A percentile compares a stretch with the other conserved stretches of the same genome.
These are phyloP conservation scores for Trypoxylus dichotomus DNA, from an alignment of 1,140 invertebrate genomes.

Conservation along the genomic window DNA sequence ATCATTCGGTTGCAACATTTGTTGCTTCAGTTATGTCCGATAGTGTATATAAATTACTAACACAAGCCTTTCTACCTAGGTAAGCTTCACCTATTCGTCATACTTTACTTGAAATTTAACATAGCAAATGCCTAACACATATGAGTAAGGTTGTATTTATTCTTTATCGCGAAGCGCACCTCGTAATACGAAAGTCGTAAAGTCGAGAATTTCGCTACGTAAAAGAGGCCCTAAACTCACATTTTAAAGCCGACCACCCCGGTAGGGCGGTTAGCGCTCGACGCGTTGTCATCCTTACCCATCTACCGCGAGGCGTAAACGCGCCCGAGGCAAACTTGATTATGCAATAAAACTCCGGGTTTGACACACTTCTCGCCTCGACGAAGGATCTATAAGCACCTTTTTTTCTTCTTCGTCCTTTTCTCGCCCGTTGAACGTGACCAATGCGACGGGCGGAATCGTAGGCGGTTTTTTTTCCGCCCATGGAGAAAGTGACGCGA, in stretches of 20 bases:
- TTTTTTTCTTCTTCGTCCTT: neutral
- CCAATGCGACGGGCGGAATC: too few species aligned
- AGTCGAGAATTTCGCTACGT: neutral
- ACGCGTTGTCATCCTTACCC: neutral
- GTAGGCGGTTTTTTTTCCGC: neutral
- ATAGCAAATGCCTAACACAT: too few species aligned
- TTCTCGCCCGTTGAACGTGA: too few species aligned
- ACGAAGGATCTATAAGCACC: neutral
- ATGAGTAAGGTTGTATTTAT: neutral
- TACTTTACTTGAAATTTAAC: too few species aligned
- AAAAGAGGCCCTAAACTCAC: neutral
- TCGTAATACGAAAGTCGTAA: neutral
- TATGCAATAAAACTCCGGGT: constrained; percentile 2
- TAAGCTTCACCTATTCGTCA: too few species aligned
- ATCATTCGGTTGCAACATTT: too few species aligned
- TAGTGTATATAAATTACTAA: too few species aligned
- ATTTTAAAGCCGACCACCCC: neutral
- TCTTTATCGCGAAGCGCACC: neutral
- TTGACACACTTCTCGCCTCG: neutral
- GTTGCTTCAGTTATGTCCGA: too few species aligned
- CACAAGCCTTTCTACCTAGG: too few species aligned
- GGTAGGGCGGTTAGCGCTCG: neutral
- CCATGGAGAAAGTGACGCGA: neutral
- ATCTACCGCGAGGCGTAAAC: neutral
- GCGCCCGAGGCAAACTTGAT: neutral